Percentiles rank a stretch among this genome's conserved stretches.
Conservation (phyloP, 92 coral and sea anemone species). For the Heliopora coerulea region DNA sequence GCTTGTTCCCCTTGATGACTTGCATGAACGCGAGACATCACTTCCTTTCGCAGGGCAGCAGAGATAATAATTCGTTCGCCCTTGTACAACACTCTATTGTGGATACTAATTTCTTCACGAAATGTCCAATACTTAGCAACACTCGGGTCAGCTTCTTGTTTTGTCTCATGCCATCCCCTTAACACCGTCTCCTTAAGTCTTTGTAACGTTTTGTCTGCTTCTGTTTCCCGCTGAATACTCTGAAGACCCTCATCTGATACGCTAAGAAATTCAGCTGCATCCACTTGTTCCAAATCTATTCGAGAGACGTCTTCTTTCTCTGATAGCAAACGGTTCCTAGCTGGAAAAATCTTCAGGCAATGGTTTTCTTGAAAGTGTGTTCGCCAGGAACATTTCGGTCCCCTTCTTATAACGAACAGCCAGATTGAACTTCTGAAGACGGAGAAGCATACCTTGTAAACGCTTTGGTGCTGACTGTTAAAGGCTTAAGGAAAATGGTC, state of each 20-base stretch:
- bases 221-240: conserved; percentile 29
- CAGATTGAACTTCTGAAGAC: conserved; percentile 25
- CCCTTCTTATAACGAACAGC: not conserved
- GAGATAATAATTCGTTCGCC: conserved; percentile 4
- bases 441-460: conserved; percentile 26
- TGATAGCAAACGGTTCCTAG: no score
- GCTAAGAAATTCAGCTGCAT: conserved; percentile 49
- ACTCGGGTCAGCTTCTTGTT: conserved; percentile 18
- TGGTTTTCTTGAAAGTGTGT: no score
- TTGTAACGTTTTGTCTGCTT: not conserved
- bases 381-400: no score
- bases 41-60: conserved; percentile 10
- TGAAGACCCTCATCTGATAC: conserved; percentile 47
- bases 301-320: not conserved
- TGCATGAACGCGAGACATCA: conserved; percentile 25
- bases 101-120: conserved; percentile 11
- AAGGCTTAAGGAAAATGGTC: conserved; percentile 54
- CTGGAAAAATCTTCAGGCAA: no score
- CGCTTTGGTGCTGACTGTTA: conserved; percentile 54
- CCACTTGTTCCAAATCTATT: conserved; percentile 32
- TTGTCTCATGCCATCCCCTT: conserved; percentile 46
- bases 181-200: conserved; percentile 15
- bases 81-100: not conserved
- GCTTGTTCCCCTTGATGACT: no score
- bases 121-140: conserved; percentile 14